Evolutionary conservation across 23 tunicate species (phyloP).

Genomic region (Trididemnum clinides): DNA sequence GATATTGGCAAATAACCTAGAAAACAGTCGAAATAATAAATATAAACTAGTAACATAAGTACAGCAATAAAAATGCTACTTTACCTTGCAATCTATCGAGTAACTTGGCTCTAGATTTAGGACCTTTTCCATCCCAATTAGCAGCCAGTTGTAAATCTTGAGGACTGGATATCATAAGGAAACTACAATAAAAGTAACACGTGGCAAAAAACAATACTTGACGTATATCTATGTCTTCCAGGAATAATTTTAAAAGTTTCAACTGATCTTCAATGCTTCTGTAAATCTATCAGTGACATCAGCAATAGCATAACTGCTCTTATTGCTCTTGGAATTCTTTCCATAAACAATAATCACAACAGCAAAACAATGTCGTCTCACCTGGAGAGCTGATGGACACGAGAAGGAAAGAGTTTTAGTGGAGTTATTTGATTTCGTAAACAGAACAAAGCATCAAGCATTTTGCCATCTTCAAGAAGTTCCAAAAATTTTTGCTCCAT

Average conservation of each 20-base stretch:
- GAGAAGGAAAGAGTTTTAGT: conserved; percentile 41
- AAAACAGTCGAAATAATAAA: background rate
- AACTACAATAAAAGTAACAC: too few species aligned
- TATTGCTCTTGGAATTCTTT: too few species aligned
- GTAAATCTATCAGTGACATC: too few species aligned
- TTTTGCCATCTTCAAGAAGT: conserved; percentile 78
- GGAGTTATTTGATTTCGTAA: conserved; percentile 81
- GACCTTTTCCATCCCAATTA: conserved; percentile 96
- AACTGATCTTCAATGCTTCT: too few species aligned
- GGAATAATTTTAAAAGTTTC: too few species aligned
- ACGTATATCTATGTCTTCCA: too few species aligned
- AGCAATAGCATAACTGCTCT: too few species aligned
- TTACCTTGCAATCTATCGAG: conserved; percentile 84
- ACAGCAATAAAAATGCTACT: background rate
- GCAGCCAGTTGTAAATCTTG: conserved; percentile 77
- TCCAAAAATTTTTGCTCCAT: conserved; percentile 93
- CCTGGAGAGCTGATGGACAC: conserved; percentile 87
- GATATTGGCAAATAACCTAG: conserved; percentile 83
- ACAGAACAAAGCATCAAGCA: conserved; percentile 73
- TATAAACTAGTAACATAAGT: background rate
- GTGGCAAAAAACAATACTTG: too few species aligned
- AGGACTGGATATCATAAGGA: conserved; percentile 79
- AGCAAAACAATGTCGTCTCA: too few species aligned
- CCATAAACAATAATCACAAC: too few species aligned
- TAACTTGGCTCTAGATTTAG: conserved; percentile 68